phyloP scores from a whole-genome alignment of 2,888 invertebrate genomes.

The Acrocyrtus sp. region DNA sequence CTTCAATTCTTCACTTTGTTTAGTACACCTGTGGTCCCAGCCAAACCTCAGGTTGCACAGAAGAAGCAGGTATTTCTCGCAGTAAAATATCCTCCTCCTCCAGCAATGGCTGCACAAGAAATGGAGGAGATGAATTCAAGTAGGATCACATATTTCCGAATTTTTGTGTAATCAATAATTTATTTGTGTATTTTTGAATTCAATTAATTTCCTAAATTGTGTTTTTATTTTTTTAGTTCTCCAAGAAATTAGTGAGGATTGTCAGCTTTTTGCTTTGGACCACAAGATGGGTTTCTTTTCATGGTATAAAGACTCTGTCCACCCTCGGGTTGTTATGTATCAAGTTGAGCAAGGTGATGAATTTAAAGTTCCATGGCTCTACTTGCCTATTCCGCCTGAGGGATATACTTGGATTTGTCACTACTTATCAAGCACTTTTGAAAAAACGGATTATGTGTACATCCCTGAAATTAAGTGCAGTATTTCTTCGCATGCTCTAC shows the following conservation, averaged over 20 bases:
- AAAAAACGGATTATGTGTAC: constrained; percentile 29
- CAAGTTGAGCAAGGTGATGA: constrained; percentile 38
- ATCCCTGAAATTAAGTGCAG: constrained; percentile 50
- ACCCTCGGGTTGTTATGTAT: constrained; percentile 46
- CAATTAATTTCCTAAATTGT: not conserved
- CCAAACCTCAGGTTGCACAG: too few species aligned
- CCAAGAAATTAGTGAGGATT: constrained; percentile 49
- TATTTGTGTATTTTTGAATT: not conserved
- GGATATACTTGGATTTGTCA: constrained; percentile 52
- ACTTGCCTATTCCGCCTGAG: constrained; percentile 44
- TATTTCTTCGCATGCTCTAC: constrained; percentile 38
- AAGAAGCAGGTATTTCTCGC: too few species aligned
- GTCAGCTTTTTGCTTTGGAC: constrained; percentile 36
- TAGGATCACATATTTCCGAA: constrained; percentile 15
- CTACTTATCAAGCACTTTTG: constrained; percentile 24
- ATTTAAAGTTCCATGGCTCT: constrained; percentile 44
- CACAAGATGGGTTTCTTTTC: constrained; percentile 43
- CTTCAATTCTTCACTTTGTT: too few species aligned
- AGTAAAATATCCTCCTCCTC: not conserved
- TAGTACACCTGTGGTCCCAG: too few species aligned
- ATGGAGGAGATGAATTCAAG: constrained; percentile 44
- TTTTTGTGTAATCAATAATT: not conserved
- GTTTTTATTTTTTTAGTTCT: constrained; percentile 22
- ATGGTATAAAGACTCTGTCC: constrained; percentile 22
- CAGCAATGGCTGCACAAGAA: constrained; percentile 28